Evolutionary conservation across 2,888 invertebrate species (phyloP), one percentile per base, ranked within the genome.

Genomic region (Andrena bucephala): DNA sequence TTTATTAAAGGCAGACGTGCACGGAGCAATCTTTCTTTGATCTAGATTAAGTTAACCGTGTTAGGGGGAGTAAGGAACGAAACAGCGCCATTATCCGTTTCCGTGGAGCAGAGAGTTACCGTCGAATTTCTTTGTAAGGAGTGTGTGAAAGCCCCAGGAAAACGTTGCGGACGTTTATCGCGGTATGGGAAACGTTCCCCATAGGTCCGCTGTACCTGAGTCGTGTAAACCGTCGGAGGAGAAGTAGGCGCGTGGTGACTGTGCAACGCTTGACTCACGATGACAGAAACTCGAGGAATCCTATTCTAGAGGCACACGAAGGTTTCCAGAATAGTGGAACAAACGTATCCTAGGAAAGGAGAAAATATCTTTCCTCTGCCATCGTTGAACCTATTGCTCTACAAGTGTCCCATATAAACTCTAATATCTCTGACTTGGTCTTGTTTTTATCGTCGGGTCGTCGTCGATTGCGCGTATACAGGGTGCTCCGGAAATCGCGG

Each of bases 161-260:
- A 77, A 79, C 31, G 13, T 1, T 27, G 16, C 10, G 59, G 20
- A 10, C 65, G 29, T 42, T 52, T 42, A 57, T 13, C 27, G 7
- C 31, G 70, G 33, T 70, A 31, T 66, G 78, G 42, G 70, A 80
- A 70, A 70, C 29, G n/a, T 31, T 52, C 36, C 4, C 13, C 16
- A 27, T 63, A 24, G 50, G 52, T 27, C 20, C 27, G n/a, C 60
- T 10, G 13, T 7, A 52, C 13, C 42, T 6, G 36, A 33, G 16
- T 42, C 42, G 42, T 42, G 42, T 42, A 52, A 71, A 20, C 57
- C 33, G 48, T 65, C 65, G 57, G 2, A 8, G 27, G 33, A 27
- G 33, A 50, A 68, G 63, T 7, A 57, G 20, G 57, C 16, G 24
- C 6, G 2, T 6, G 1, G n/a, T 27, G 24, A n/a, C 29, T 42